Percentiles rank a stretch among this genome's conserved stretches.
These are phyloP conservation scores for Oplegnathus fasciatus DNA, from an alignment of 2,113 vertebrate species.

Conservation along the genomic window DNA sequence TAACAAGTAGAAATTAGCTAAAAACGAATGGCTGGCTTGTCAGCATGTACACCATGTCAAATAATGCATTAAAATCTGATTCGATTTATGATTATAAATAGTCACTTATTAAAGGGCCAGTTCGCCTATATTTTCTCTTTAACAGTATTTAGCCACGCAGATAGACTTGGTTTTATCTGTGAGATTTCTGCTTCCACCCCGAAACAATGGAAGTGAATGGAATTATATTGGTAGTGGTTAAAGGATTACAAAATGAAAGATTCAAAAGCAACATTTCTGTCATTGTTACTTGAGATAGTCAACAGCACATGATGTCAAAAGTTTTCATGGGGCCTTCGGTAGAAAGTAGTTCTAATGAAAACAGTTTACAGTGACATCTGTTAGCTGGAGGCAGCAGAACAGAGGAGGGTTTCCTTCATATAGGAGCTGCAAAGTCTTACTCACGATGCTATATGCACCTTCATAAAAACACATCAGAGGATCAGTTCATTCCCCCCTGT, in stretches of 20 bases:
- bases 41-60: not conserved
- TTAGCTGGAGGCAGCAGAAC: not conserved
- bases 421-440: not conserved
- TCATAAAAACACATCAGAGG: slow-evolving; percentile 11
- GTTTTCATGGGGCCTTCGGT: not conserved
- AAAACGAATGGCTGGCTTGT: not conserved
- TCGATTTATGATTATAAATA: no score
- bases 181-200: not conserved
- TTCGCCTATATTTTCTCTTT: not conserved
- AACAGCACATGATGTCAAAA: not conserved
- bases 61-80: not conserved
- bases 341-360: not conserved
- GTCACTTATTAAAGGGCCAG: not conserved
- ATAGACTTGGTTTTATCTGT: not conserved
- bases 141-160: not conserved
- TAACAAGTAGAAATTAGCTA: not conserved
- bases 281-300: no score
- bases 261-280: not conserved
- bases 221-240: no score
- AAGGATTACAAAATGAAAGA: not conserved
- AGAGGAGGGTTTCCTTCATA: not conserved
- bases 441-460: slow-evolving; percentile 11
- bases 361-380: not conserved
- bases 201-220: not conserved
- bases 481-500: slow-evolving; percentile 9